Percentiles rank a stretch among this genome's conserved stretches.
These are phyloP conservation scores for Oscheius sp. DNA, from an alignment of 2,888 invertebrate species.

Conservation along the genomic window DNA sequence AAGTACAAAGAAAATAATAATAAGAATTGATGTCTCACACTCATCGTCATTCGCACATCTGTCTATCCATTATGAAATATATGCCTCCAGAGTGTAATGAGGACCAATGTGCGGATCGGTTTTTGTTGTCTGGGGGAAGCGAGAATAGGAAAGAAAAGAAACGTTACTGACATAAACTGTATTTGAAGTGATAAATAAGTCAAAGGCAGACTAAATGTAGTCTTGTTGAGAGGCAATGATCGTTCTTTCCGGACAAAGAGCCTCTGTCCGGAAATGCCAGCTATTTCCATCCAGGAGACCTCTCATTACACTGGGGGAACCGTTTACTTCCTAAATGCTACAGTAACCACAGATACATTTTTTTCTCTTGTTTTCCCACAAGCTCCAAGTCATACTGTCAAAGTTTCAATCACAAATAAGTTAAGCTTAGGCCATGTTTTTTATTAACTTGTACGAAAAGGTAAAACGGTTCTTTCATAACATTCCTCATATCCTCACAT, in stretches of 20 bases:
- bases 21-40: conserved; percentile 17
- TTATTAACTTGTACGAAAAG: no score
- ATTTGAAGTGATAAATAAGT: not conserved
- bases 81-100: conserved; percentile 29
- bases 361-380: no score
- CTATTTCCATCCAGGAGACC: not conserved
- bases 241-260: not conserved
- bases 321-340: no score
- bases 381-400: no score
- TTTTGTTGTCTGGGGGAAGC: conserved; percentile 12
- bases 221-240: not conserved
- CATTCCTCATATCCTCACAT: no score
- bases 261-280: not conserved
- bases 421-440: no score
- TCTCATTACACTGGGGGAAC: not conserved
- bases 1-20: not conserved
- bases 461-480: no score
- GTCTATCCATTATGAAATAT: conserved; percentile 29
- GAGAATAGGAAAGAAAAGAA: conserved; percentile 3
- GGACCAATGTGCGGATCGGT: conserved; percentile 25
- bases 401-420: no score
- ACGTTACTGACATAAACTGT: not conserved
- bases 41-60: conserved; percentile 28
- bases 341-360: no score
- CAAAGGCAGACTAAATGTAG: not conserved